Evolutionary conservation across 92 coral and sea anemone species (phyloP), one percentile per base, ranked within the genome.

Genomic region (Porites cylindrica): DNA sequence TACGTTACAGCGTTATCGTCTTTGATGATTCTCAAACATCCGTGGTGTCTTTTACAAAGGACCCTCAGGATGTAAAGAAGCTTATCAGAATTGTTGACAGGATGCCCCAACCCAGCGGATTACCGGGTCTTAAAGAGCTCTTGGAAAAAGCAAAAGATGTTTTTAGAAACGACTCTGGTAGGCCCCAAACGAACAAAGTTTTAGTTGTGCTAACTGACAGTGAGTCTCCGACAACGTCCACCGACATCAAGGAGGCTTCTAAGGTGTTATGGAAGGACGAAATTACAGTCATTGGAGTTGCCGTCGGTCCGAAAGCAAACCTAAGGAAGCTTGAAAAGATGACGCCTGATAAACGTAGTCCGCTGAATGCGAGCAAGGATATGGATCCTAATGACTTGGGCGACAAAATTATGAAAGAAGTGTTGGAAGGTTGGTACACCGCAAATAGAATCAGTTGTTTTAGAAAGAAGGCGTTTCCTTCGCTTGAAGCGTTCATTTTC

Each of bases 1-100:
- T 96, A 43, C 88, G 91, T 18, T 96, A 96, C 82, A 90, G 96
- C 32, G 85, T 96, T 50, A 85, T 96, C 47, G 84, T 88, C 6
- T 96, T 85, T 56, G 99, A 91, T 16, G 84, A 92, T 59, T 82
- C 84, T 6, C 76, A 94, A 43, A 66, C 89, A 4, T 78, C 91
- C 19, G 81, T 69, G 17, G 43, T 84, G 10, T 51, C 90, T 16
- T 86, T 93, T 69, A 85, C 91, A 20, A 78, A 88, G 66, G 92
- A 76, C 12, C 90, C 87, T 80, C 91, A 91, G 19, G 91, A 91
- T 72, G 78, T 77, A 38, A 73, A 76, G n/a, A 68, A 79, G 10
- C 86, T 96, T 47, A 82, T 70, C 51, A 76, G 75, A 18, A 67
- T 29, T 64, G 72, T 95, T 0, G 90, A 81, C 23, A 72, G 81